These are phyloP conservation scores for Ciona savignyi DNA, from an alignment of 23 tunicate genomes.

Conservation along the genomic window DNA sequence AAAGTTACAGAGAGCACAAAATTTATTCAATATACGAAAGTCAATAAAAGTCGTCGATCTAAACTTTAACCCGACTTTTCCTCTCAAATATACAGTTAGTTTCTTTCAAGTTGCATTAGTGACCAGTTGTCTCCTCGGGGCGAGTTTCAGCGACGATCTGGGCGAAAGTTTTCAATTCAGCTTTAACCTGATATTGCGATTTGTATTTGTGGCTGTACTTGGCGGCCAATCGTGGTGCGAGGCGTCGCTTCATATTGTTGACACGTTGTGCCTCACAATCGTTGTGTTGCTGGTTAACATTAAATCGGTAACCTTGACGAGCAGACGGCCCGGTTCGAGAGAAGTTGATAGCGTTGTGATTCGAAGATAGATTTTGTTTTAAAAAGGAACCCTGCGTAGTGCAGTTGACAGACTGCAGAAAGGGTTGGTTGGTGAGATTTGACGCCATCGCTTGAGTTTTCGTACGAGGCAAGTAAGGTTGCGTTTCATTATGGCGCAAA, in stretches of 20 bases:
- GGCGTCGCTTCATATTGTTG: neutral
- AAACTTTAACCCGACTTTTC: neutral
- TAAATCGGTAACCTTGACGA: neutral
- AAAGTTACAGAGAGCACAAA: neutral
- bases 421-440: no score
- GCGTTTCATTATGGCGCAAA: neutral
- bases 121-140: neutral
- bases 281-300: neutral
- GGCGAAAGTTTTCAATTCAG: neutral
- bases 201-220: neutral
- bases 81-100: neutral
- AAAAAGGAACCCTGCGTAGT: no score
- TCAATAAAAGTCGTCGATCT: neutral
- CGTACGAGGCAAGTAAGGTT: neutral
- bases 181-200: neutral
- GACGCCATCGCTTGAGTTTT: no score
- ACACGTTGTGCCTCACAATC: neutral
- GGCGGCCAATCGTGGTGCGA: constrained; percentile 3
- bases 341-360: no score
- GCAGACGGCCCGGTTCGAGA: no score
- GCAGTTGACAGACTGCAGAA: no score
- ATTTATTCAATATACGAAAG: neutral
- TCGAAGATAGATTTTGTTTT: no score
- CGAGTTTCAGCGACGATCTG: constrained; percentile 3
- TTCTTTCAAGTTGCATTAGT: neutral